A percentile compares a stretch with the other conserved stretches of the same genome.
Conservation (phyloP, 2,797 vertebrate species). For the Periophthalmus magnuspinnatus region DNA sequence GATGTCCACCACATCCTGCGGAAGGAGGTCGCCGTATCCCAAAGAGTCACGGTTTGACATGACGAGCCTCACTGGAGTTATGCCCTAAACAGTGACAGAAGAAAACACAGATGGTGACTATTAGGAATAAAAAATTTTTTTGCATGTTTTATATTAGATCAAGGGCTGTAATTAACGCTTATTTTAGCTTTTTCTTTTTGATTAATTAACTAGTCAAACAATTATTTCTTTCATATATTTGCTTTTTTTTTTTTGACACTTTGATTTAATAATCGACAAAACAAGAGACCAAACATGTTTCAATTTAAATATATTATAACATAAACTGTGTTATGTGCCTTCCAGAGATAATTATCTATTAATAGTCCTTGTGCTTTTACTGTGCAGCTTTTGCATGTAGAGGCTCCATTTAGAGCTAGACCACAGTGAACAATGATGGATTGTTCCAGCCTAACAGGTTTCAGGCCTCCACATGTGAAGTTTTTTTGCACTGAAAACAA, state of each 20-base stretch:
- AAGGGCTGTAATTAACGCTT: too few relatives aligned
- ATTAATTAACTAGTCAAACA: too few relatives aligned
- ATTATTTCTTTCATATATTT: too few relatives aligned
- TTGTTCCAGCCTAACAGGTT: constrained; percentile 26
- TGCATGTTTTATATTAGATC: background rate
- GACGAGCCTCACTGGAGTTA: constrained; percentile 52
- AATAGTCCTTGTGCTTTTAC: background rate
- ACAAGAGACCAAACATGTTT: background rate
- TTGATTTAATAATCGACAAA: background rate
- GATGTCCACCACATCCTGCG: constrained; percentile 77
- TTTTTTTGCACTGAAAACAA: background rate
- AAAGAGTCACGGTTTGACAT: constrained; percentile 80
- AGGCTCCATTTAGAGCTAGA: constrained; percentile 3
- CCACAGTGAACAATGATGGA: constrained; percentile 8
- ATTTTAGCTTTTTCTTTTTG: too few relatives aligned
- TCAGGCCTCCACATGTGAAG: constrained; percentile 12
- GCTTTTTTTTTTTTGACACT: too few relatives aligned
- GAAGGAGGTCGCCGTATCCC: constrained; percentile 78
- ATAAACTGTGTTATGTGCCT: constrained; percentile 5
- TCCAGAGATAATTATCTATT: constrained; percentile 18
- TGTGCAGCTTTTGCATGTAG: constrained; percentile 8
- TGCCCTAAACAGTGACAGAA: constrained; percentile 32
- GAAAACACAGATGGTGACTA: background rate
- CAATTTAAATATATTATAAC: background rate
- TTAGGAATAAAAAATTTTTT: background rate